Percentiles rank a stretch among this genome's conserved stretches.
phyloP scores from a whole-genome alignment of 2,113 vertebrate genomes.

The Chamaetylas fuelleborni region DNA sequence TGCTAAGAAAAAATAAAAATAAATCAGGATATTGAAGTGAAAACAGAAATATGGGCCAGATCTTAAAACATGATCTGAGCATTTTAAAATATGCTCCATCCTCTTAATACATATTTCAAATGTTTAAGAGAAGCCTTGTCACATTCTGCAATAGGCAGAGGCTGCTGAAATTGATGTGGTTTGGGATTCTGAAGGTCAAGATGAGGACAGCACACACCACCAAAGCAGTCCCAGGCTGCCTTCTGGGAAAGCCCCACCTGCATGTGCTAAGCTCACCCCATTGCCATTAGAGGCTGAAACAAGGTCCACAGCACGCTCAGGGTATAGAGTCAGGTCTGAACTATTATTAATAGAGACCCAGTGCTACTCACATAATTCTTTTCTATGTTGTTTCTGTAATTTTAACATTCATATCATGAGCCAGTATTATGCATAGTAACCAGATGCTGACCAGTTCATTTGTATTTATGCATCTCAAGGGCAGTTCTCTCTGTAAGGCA shows the following conservation, averaged over 20 bases:
- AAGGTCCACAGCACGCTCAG: background rate
- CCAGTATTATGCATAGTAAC: background rate
- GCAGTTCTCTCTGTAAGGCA: background rate
- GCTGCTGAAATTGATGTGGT: background rate
- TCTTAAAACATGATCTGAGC: background rate
- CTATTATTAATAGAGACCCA: background rate
- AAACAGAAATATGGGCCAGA: background rate
- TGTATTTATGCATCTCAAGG: background rate
- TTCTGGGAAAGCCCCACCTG: background rate
- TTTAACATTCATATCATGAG: background rate
- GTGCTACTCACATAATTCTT: background rate
- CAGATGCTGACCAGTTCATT: background rate
- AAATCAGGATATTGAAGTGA: background rate
- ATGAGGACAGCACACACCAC: background rate
- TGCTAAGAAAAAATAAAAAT: background rate
- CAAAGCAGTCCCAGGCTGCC: background rate
- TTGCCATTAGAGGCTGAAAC: background rate
- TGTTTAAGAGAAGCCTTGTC: background rate
- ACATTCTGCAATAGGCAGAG: background rate
- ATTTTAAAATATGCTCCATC: background rate
- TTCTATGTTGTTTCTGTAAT: background rate
- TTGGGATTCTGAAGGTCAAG: background rate
- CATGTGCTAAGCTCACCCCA: background rate
- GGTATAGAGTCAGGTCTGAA: background rate
- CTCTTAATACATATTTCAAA: background rate